Base-by-base conservation (phyloP, 2,797 vertebrate species). In the Lutjanus argentimaculatus region DNA sequence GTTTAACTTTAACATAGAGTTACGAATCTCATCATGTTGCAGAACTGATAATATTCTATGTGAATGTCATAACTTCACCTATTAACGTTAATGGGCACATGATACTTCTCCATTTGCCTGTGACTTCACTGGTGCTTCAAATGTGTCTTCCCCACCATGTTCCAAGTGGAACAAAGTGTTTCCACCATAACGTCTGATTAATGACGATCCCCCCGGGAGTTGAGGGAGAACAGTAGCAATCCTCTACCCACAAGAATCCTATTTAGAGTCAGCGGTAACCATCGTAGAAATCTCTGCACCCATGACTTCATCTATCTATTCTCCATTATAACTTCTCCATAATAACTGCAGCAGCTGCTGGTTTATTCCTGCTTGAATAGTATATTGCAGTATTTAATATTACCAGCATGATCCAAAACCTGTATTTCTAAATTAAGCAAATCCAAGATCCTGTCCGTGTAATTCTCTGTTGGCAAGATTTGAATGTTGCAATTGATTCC, bases 151-250 rank as follows among this genome's bases (percentile, higher is more conserved):
- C 73, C 83, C 76, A 56, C 61, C 8, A 8, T 17, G 70, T 25
- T 72, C 76, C 69, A 85, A 88, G 79, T 85, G 80, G 85, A 86
- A 90, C 85, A 91, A 86, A 90, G 81, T 86, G 85, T 80, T 86
- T 89, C 76, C 75, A 72, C 63, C 6, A 25, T 90, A 90, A 88
- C 87, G 74, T 90, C 85, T 91, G 89, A 92, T 91, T 90, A 91
- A 91, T 90, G 85, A 85, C 70, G 70, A 72, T 79, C 64, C 86
- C 85, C 65, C 71, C 40, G 64, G 65, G 71, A 62, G 51, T 58
- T 73, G 16, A 70, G 40, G 66, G 76, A 56, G 67, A 86, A 76
- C 52, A 66, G 75, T 40, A 67, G 72, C 80, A 81, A 64, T 85
- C 82, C 59, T 78, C 73, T 57, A 43, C 57, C 78, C 67, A 56